Conservation (phyloP, 2,888 invertebrate genomes). For the Leptopilina drosophilae region DNA sequence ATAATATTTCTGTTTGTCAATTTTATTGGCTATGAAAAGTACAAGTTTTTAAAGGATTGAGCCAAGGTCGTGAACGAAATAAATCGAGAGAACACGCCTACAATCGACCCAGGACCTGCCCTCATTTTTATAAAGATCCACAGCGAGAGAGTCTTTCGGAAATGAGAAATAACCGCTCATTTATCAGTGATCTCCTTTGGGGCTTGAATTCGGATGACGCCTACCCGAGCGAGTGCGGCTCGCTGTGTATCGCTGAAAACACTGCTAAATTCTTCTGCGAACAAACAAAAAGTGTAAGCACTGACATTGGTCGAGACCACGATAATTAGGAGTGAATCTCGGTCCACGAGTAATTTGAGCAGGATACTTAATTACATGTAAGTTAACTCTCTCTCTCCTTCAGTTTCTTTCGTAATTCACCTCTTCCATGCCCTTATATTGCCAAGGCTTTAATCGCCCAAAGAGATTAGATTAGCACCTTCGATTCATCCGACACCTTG, state of each 20-base stretch:
- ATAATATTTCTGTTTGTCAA: no score
- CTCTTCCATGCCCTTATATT: constrained; percentile 45
- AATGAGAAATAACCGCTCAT: constrained; percentile 72
- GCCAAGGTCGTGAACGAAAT: constrained; percentile 9
- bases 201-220: constrained; percentile 64
- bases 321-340: constrained; percentile 67
- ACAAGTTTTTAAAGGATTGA: constrained; percentile 2
- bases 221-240: constrained; percentile 57
- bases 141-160: constrained; percentile 61
- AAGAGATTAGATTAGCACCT: constrained; percentile 71
- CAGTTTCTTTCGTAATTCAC: constrained; percentile 44
- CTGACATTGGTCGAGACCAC: constrained; percentile 59
- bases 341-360: constrained; percentile 63
- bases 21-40: no score
- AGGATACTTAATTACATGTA: constrained; percentile 69
- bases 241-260: constrained; percentile 56
- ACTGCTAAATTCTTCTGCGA: constrained; percentile 54
- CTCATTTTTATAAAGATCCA: constrained; percentile 65
- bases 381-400: constrained; percentile 49
- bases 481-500: constrained; percentile 59
- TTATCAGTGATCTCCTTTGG: constrained; percentile 71
- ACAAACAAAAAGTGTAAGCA: constrained; percentile 59
- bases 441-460: constrained; percentile 66
- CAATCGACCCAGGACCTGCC: constrained; percentile 63
- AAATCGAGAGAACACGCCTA: constrained; percentile 62